A percentile compares a stretch with the other conserved stretches of the same genome.
Evolutionary conservation across 2,797 vertebrate genomes (phyloP).

Genomic region (Gymnothorax javanicus): DNA sequence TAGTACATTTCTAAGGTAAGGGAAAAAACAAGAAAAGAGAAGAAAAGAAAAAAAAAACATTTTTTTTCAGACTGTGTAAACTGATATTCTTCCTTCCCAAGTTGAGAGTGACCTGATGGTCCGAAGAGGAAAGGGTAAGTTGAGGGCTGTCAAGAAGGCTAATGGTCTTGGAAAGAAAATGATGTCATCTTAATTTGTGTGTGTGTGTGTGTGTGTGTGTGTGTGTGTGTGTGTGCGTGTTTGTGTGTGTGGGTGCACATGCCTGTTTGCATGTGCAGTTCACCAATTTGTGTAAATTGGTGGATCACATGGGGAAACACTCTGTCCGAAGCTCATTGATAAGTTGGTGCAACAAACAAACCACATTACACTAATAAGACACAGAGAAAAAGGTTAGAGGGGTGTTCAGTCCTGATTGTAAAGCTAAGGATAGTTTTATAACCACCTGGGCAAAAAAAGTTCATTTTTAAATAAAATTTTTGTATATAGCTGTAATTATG

Average conservation of each 20-base stretch:
- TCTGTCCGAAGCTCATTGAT: not conserved
- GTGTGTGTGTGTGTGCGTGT: constrained; percentile 36
- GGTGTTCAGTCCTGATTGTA: no score
- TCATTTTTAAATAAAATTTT: no score
- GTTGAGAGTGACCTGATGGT: not conserved
- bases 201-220: constrained; percentile 39
- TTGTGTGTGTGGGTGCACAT: not conserved
- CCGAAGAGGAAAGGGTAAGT: constrained; percentile 7
- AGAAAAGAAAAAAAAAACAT: not conserved
- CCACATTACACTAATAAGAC: not conserved
- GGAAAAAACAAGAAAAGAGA: not conserved
- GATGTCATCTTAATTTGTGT: constrained; percentile 65
- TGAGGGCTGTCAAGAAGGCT: constrained; percentile 31
- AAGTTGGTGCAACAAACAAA: not conserved
- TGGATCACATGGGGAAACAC: not conserved
- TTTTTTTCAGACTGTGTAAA: not conserved
- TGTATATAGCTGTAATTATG: no score
- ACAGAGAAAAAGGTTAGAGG: no score
- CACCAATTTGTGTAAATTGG: not conserved
- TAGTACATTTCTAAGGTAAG: not conserved
- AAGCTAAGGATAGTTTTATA: no score
- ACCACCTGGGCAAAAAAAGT: no score
- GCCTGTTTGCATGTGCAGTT: not conserved
- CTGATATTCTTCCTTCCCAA: not conserved
- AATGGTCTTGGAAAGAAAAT: constrained; percentile 68